Base-by-base conservation (phyloP, 2,113 vertebrate species). In the Ariopsis seemanni region DNA sequence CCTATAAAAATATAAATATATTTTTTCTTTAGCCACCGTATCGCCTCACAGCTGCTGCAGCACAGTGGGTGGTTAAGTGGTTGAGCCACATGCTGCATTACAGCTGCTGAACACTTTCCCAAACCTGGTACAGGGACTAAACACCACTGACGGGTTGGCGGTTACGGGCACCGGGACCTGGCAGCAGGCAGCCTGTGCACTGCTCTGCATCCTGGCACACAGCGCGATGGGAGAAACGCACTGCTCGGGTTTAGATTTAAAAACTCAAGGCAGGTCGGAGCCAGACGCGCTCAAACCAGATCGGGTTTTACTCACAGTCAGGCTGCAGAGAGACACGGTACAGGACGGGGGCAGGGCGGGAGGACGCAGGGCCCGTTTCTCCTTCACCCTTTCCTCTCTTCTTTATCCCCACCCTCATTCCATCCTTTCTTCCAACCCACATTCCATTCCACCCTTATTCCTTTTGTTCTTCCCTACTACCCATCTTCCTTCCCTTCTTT, bases 341-440 rank as follows among this genome's bases (percentile, higher is more conserved):
- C 67, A 69, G 27, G 27, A 69, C 67, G 17, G 14, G 67, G 14
- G n/a, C 20, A 2, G 27, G 67, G 42, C 42, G 4, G 42, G 42
- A 42, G 42, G 42, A 42, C 42, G 42, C 42, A 42, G 3, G 42
- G 42, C 42, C 42, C 42, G 42, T 42, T 42, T 42, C 42, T 42
- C 42, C 42, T 42, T 42, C 42, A 4, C 42, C 42, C 42, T 4
- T 42, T 42, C 42, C 42, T 42, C 42, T 4, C 8, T 2, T 53
- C 89, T 85, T 77, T 75, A 92, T 92, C 92, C 90, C 92, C 92
- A 94, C 90, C 86, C 93, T 90, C 93, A 93, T 42, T 42, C 42
- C 91, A 92, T 93, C 94, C 89, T 92, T 94, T 90, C 79, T 53
- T 53, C 7, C 42, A 42, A 42, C 42, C 42, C 42, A 3, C 42